Base-by-base conservation (phyloP, 2,888 invertebrate genomes). In the Tridacna gigas region DNA sequence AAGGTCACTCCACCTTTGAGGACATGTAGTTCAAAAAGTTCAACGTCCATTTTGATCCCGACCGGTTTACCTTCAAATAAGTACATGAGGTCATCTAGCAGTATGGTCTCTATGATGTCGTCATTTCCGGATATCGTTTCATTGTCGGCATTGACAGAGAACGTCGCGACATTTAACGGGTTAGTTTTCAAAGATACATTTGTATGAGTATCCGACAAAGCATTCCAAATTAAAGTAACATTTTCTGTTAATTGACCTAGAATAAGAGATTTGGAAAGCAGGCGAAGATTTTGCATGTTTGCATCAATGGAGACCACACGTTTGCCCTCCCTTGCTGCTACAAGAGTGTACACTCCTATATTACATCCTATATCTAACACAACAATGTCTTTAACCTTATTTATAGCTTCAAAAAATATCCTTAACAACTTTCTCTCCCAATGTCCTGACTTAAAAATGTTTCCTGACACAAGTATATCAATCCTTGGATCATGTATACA, bases 11-110 rank as follows among this genome's bases (percentile, higher is more conserved):
- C 87, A 63, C 84, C 84, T 22, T 79, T 74, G 13, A 91, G 74
- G 20, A 83, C 88, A 48, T 80, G 82, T n/a, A 80, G 79, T 67
- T 91, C 91, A 22, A 82, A 82, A 2, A 89, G 88, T 75, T 91
- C 90, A 25, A 90, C 86, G 20, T 69, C 69, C 69, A 69, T 69
- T n/a, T 69, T 69, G 9, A 69, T 47, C 13, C 13, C 45, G 20
- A 90, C 83, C 18, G 80, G 75, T 26, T 69, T 77, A 18, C 83
- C 47, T 20, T 66, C 61, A n/a, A 89, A 78, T 13, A 87, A 45
- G 12, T 75, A 75, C 13, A 88, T 18, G n/a, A 91, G 76, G 76
- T 91, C 89, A 67, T 89, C 87, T 63, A 91, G 66, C 12, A 84
- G 69, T 11, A 45, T 25, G 9, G 69, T 69, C 28, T 69, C n/a